phyloP scores from a whole-genome alignment of 2,113 vertebrate species.

The Muscicapa adusta region DNA sequence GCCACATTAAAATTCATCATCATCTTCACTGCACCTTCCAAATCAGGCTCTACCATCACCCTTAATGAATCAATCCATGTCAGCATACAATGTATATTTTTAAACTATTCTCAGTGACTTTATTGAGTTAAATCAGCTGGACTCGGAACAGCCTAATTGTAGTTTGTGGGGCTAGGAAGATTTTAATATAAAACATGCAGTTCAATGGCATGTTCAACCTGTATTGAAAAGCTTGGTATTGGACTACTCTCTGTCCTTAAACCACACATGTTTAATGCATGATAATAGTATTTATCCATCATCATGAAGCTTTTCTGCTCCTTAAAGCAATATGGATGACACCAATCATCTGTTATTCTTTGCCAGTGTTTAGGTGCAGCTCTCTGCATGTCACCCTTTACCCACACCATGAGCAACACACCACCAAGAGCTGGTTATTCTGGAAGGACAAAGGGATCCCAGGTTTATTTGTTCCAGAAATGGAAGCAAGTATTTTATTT shows the following conservation, averaged over 20 bases:
- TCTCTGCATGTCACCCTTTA: not conserved
- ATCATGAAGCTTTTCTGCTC: not conserved
- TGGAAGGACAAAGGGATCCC: not conserved
- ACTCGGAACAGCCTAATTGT: not conserved
- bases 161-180: not conserved
- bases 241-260: not conserved
- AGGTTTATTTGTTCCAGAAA: not conserved
- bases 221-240: constrained; percentile 5
- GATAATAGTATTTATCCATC: constrained; percentile 15
- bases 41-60: not conserved
- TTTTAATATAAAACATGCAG: not conserved
- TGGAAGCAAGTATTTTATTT: not conserved
- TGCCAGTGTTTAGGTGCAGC: not conserved
- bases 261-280: not conserved
- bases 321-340: not conserved
- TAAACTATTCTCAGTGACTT: not conserved
- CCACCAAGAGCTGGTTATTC: not conserved
- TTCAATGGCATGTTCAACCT: not conserved
- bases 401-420: not conserved
- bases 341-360: not conserved
- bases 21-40: not conserved
- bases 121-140: constrained; percentile 8
- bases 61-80: constrained; percentile 25
- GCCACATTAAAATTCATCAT: constrained; percentile 60
- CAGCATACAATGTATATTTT: not conserved